Percentiles rank a stretch among this genome's conserved stretches.
These are phyloP conservation scores for Garra rufa DNA, from an alignment of 2,113 vertebrate species.

Conservation along the genomic window DNA sequence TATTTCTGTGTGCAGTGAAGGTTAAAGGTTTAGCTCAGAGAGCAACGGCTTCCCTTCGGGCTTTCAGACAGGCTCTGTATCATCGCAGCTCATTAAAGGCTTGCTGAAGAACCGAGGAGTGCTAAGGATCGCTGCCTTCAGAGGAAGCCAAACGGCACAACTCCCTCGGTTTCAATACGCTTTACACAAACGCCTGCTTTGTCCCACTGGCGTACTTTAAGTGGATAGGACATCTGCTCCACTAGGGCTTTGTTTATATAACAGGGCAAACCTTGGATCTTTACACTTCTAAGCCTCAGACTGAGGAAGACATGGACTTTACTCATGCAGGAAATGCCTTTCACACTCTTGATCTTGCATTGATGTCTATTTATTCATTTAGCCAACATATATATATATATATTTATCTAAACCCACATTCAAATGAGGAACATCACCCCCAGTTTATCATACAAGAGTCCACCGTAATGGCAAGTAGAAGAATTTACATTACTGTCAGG, in stretches of 20 bases:
- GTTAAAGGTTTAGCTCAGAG: conserved; percentile 10
- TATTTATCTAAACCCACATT: not conserved
- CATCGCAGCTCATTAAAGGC: conserved; percentile 1
- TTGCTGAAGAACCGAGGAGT: not conserved
- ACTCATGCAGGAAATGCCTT: not conserved
- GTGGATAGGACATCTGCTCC: not conserved
- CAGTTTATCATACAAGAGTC: not conserved
- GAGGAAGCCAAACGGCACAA: not conserved
- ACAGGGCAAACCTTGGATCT: not conserved
- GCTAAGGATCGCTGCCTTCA: not conserved
- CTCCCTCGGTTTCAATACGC: not conserved
- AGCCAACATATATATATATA: not conserved
- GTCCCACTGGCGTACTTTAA: not conserved
- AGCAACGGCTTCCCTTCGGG: not conserved
- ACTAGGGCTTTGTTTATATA: not conserved
- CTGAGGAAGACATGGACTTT: not conserved
- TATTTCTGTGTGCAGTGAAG: conserved; percentile 9
- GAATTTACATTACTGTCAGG: not conserved
- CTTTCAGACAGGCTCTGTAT: not conserved
- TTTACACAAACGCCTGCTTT: not conserved
- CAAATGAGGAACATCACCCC: not conserved
- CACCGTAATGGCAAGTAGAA: not conserved
- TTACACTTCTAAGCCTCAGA: not conserved
- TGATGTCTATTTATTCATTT: not conserved
- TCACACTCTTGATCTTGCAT: not conserved